Evolutionary conservation across 2,797 vertebrate genomes (phyloP).

Genomic region (Anguilla megastoma): DNA sequence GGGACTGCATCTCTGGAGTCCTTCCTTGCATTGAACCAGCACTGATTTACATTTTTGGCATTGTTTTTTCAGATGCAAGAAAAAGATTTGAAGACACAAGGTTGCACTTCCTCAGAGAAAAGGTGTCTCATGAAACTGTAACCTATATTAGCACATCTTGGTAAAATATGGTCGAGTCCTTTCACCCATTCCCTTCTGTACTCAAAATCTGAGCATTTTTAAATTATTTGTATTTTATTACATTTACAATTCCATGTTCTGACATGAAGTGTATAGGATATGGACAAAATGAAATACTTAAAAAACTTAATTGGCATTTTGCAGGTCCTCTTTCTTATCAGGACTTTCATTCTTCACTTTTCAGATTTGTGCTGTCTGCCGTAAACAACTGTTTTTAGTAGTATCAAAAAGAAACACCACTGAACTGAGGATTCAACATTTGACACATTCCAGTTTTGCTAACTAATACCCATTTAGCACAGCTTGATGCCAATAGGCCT

Average conservation of each 20-base stretch:
- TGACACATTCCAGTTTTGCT: background rate
- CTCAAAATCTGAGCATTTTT: background rate
- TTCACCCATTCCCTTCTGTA: background rate
- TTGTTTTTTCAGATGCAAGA: constrained; percentile 12
- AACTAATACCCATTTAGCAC: background rate
- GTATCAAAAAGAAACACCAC: background rate
- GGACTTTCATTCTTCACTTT: background rate
- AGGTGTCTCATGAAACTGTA: background rate
- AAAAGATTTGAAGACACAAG: constrained; percentile 3
- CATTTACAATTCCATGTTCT: background rate
- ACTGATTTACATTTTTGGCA: background rate
- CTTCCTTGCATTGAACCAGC: background rate
- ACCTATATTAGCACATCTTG: background rate
- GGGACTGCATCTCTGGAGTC: background rate
- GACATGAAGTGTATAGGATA: background rate
- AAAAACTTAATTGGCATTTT: background rate
- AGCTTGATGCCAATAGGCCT: background rate
- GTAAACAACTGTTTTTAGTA: background rate
- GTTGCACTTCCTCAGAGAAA: background rate
- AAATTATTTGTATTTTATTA: background rate
- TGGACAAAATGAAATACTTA: background rate
- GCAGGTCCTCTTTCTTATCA: background rate
- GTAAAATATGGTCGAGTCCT: background rate
- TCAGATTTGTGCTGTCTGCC: background rate
- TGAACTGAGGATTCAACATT: background rate